A percentile compares a stretch with the other conserved stretches of the same genome.
These are phyloP conservation scores for Trichopria drosophilae DNA, from an alignment of 2,888 invertebrate genomes.

Conservation along the genomic window DNA sequence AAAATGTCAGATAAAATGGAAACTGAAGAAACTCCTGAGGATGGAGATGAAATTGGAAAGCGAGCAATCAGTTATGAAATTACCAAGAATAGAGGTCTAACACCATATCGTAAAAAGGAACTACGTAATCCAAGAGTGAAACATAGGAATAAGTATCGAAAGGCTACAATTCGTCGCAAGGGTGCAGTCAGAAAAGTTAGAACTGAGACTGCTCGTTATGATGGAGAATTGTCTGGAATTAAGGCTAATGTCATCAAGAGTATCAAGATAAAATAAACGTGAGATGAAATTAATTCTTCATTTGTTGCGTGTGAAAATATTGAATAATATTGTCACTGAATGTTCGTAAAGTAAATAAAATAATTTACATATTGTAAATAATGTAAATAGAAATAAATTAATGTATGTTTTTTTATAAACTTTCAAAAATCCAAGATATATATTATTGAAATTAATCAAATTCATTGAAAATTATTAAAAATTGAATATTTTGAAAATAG, in stretches of 20 bases:
- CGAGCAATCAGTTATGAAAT: constrained; percentile 91
- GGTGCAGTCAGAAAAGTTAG: constrained; percentile 88
- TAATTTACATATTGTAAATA: too few relatives aligned
- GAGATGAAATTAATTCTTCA: too few relatives aligned
- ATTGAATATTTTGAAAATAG: too few relatives aligned
- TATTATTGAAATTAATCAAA: too few relatives aligned
- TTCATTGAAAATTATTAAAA: too few relatives aligned
- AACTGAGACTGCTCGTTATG: constrained; percentile 80
- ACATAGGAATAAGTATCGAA: constrained; percentile 87
- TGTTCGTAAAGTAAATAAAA: too few relatives aligned
- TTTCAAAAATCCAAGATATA: too few relatives aligned
- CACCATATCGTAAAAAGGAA: constrained; percentile 88
- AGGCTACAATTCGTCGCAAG: constrained; percentile 89
- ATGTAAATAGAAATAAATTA: too few relatives aligned
- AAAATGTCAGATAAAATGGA: constrained; percentile 34
- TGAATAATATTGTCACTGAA: too few relatives aligned
- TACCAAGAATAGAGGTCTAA: constrained; percentile 93
- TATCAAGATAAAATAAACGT: constrained; percentile 80
- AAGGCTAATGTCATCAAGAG: constrained; percentile 87
- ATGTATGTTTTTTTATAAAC: too few relatives aligned
- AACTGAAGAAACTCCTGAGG: constrained; percentile 39
- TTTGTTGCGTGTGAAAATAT: too few relatives aligned
- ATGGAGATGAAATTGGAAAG: constrained; percentile 61
- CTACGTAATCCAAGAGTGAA: constrained; percentile 93
- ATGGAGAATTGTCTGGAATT: constrained; percentile 93